A percentile compares a stretch with the other conserved stretches of the same genome.
Conservation (phyloP, 2,888 invertebrate species). For the Drosophila imparisetae region DNA sequence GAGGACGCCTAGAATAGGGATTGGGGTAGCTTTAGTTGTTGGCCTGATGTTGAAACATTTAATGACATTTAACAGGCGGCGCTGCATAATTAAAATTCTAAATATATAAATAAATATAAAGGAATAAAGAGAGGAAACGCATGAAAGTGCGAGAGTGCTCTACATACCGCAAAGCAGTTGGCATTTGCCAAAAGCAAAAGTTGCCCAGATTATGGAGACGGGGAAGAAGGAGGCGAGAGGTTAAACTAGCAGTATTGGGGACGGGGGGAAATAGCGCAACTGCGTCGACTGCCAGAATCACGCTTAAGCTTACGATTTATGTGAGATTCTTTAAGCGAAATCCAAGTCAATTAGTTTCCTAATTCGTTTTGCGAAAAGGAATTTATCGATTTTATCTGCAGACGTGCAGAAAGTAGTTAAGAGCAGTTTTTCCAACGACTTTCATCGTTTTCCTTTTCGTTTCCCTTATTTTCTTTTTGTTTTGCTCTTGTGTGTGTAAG, state of each 20-base stretch:
- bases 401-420: constrained; percentile 81
- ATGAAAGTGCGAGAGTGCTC: constrained; percentile 32
- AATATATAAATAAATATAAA: constrained; percentile 49
- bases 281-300: constrained; percentile 71
- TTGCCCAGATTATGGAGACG: constrained; percentile 23
- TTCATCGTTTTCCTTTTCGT: constrained; percentile 33
- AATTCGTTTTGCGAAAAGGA: constrained; percentile 81
- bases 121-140: constrained; percentile 28
- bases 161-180: constrained; percentile 34
- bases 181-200: constrained; percentile 45
- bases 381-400: constrained; percentile 81
- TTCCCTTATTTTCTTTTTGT: constrained; percentile 1
- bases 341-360: constrained; percentile 81
- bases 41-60: constrained; percentile 62
- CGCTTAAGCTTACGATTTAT: constrained; percentile 80
- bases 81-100: constrained; percentile 71
- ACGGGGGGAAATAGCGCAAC: constrained; percentile 10
- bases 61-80: constrained; percentile 76
- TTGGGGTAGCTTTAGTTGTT: constrained; percentile 5
- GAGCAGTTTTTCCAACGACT: constrained; percentile 65
- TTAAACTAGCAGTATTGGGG: constrained; percentile 1
- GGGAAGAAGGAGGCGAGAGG: not conserved
- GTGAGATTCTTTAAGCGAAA: constrained; percentile 80
- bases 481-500: constrained; percentile 35
- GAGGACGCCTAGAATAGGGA: constrained; percentile 17